These are phyloP conservation scores for Euthynnus affinis DNA, from an alignment of 2,797 vertebrate species.

Conservation along the genomic window DNA sequence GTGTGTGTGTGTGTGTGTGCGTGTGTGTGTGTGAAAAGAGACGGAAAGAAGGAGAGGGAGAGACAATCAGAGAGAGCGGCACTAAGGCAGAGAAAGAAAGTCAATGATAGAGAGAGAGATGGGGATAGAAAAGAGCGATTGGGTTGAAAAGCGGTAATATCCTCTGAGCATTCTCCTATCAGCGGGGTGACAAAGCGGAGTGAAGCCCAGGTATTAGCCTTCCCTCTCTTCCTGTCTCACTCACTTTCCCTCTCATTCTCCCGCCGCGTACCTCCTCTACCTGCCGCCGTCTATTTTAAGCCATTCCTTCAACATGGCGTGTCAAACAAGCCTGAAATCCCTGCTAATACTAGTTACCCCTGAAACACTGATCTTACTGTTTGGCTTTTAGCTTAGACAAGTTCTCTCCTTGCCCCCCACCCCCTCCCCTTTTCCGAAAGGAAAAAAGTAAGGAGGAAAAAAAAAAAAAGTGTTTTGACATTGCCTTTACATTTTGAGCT, in stretches of 20 bases:
- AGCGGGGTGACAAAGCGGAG: slow-evolving; percentile 78
- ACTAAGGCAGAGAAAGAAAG: slow-evolving; percentile 52
- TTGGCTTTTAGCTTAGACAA: slow-evolving; percentile 87
- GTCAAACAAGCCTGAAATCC: slow-evolving; percentile 90
- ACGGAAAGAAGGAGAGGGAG: slow-evolving; percentile 36
- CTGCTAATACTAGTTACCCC: slow-evolving; percentile 89
- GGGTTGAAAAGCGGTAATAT: slow-evolving; percentile 82
- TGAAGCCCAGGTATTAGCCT: slow-evolving; percentile 86
- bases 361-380: slow-evolving; percentile 88
- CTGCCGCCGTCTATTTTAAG: slow-evolving; percentile 86
- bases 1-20: slow-evolving; percentile 26
- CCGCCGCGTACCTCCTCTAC: slow-evolving; percentile 62
- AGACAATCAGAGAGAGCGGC: slow-evolving; percentile 64
- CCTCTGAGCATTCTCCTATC: slow-evolving; percentile 82
- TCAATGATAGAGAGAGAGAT: slow-evolving; percentile 72
- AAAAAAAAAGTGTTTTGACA: slow-evolving; percentile 84
- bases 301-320: slow-evolving; percentile 82
- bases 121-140: slow-evolving; percentile 71
- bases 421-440: slow-evolving; percentile 36
- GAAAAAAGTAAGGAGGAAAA: slow-evolving; percentile 65
- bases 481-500: slow-evolving; percentile 88
- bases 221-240: slow-evolving; percentile 56
- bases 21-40: slow-evolving; percentile 27
- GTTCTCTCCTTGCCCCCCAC: slow-evolving; percentile 65
- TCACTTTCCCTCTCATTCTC: slow-evolving; percentile 65